Conservation (phyloP, 1,140 invertebrate genomes). For the Polypedilum vanderplanki region DNA sequence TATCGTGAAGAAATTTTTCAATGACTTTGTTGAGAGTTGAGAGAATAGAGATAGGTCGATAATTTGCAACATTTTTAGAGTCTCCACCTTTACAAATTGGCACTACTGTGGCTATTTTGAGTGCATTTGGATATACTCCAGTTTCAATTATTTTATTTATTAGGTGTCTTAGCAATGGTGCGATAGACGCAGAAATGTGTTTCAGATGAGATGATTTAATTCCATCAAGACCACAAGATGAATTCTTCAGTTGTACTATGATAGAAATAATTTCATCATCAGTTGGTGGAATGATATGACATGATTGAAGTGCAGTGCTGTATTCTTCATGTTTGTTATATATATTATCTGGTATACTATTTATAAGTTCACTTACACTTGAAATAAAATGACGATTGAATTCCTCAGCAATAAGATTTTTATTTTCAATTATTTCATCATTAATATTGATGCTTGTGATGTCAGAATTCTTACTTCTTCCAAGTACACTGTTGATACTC, state of each 20-base stretch:
- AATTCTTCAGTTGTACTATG: not conserved
- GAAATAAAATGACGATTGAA: not conserved
- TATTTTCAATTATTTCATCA: not conserved
- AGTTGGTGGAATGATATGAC: not conserved
- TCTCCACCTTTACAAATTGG: slow-evolving; percentile 34
- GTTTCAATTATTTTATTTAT: not conserved
- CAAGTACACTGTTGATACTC: not conserved
- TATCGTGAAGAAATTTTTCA: slow-evolving; percentile 34
- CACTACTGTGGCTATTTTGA: slow-evolving; percentile 32
- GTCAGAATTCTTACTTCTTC: not conserved
- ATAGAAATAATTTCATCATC: not conserved
- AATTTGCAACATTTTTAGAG: not conserved
- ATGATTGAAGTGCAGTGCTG: not conserved
- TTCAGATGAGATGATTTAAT: not conserved
- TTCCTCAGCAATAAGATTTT: not conserved
- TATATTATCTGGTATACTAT: too few species aligned
- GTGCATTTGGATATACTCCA: not conserved
- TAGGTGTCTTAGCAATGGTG: not conserved
- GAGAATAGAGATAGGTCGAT: not conserved
- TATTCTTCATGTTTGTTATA: too few species aligned
- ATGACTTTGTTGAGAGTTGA: slow-evolving; percentile 27
- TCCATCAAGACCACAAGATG: not conserved
- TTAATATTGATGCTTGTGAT: not conserved
- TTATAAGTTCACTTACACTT: not conserved
- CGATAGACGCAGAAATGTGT: not conserved